Evolutionary conservation across 2,113 vertebrate species (phyloP), one percentile per base, ranked within the genome.

Genomic region (Pholis gunnellus): DNA sequence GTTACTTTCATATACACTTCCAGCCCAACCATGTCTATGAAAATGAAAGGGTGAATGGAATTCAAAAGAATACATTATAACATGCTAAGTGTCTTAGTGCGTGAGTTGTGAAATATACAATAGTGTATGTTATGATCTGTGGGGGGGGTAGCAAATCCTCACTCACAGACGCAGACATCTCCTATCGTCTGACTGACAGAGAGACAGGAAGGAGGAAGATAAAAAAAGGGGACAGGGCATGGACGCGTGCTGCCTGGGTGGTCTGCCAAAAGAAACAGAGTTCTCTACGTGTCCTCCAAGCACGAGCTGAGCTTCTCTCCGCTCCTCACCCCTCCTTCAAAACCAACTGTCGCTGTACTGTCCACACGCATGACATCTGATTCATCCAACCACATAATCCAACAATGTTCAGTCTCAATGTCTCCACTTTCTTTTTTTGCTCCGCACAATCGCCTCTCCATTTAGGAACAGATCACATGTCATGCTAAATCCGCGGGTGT

Each of bases 401-500:
- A 71, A 74, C 78, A 77, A 15, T 60, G 40, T 60, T 79, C 54
- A 20, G 38, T 20, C 61, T 63, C 18, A 18, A 17, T 34, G 50
- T 46, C 56, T 72, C 57, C 18, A 65, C 59, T 81, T 61, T 36
- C 22, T 52, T 64, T 50, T 50, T 68, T 77, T 83, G 56, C 64
- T 36, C 57, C 27, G 83, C 70, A 75, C 66, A 68, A 54, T 57
- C 50, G 29, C 57, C 66, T 56, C 64, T 73, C 75, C 46, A 31
- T 77, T 86, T 66, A 67, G 66, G 22, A 73, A 52, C 75, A 56
- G 88, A 80, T 91, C 72, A 40, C 63, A 68, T 90, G 90, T 88
- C 86, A 54, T 83, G 89, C 88, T 89, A 86, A 92, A 83, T 89
- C 76, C 77, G 87, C 87, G 79, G 83, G 87, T 84, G 81, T 86